Evolutionary conservation across 2,797 vertebrate species (phyloP).

Genomic region (Danio albolineatus): DNA sequence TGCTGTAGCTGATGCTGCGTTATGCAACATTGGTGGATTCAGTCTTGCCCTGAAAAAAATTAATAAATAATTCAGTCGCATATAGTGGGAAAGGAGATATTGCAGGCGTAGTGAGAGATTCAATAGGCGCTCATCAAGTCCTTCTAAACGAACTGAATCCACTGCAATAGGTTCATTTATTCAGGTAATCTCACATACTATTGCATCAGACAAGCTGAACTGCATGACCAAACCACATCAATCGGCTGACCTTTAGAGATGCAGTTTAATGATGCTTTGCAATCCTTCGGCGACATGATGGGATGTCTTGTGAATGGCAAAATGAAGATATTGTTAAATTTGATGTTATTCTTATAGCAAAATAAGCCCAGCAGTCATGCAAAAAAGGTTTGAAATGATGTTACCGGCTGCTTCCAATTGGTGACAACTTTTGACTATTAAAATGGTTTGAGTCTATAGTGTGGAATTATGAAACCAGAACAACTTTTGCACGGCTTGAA

Average conservation of each 20-base stretch:
- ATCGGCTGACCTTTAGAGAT: constrained; percentile 30
- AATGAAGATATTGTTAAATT: background rate
- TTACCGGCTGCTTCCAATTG: background rate
- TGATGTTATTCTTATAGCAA: background rate
- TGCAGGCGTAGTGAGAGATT: background rate
- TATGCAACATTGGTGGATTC: constrained; percentile 42
- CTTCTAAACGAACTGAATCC: constrained; percentile 22
- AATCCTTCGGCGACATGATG: background rate
- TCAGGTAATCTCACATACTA: constrained; percentile 17
- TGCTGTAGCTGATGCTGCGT: constrained; percentile 46
- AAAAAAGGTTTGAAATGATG: background rate
- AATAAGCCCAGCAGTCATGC: constrained; percentile 16
- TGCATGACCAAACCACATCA: constrained; percentile 7
- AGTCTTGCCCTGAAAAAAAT: background rate
- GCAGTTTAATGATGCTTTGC: constrained; percentile 11
- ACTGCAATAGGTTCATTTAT: constrained; percentile 32
- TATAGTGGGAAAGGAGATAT: constrained; percentile 13
- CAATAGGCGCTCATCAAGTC: background rate
- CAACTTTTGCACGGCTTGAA: background rate
- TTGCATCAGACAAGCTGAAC: constrained; percentile 34
- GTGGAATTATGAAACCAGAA: background rate
- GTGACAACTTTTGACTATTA: background rate
- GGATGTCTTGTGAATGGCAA: background rate
- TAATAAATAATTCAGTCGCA: background rate
- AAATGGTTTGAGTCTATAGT: constrained; percentile 5